Conservation (phyloP, 2,797 vertebrate genomes). For the Paramormyrops hopkinsi region DNA sequence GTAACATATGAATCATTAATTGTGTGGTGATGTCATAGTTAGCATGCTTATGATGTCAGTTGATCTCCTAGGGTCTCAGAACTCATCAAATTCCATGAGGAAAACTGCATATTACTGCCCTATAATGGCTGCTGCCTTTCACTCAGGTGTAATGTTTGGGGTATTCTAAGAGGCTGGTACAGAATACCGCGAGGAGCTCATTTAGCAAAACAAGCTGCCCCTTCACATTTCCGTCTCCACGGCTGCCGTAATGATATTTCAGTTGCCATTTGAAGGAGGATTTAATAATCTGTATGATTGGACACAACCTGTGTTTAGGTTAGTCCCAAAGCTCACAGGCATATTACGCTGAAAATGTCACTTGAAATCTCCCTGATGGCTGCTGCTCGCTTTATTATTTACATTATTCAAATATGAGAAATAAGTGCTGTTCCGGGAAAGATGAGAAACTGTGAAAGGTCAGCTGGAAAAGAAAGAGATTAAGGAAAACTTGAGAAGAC, state of each 20-base stretch:
- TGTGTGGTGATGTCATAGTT: neutral
- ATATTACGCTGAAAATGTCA: conserved; percentile 4
- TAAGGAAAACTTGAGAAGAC: neutral
- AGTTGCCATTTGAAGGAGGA: neutral
- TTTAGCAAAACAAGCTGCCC: neutral
- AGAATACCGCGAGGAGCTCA: neutral
- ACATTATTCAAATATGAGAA: neutral
- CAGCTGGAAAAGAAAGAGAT: neutral
- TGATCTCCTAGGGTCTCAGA: neutral
- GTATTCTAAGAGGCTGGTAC: neutral
- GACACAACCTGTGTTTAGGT: conserved; percentile 1
- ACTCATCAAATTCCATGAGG: neutral
- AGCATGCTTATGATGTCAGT: neutral
- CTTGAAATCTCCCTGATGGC: neutral
- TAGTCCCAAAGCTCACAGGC: neutral
- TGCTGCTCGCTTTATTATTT: neutral
- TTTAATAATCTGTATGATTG: conserved; percentile 9
- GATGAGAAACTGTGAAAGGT: neutral
- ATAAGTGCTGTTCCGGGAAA: neutral
- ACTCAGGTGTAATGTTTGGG: neutral
- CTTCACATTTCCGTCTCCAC: neutral
- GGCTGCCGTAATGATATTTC: neutral
- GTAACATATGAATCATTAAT: neutral
- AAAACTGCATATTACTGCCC: neutral
- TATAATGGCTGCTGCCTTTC: neutral